Evolutionary conservation across 1,140 invertebrate species (phyloP), one percentile per base, ranked within the genome.

Genomic region (Lepidostoma basale): DNA sequence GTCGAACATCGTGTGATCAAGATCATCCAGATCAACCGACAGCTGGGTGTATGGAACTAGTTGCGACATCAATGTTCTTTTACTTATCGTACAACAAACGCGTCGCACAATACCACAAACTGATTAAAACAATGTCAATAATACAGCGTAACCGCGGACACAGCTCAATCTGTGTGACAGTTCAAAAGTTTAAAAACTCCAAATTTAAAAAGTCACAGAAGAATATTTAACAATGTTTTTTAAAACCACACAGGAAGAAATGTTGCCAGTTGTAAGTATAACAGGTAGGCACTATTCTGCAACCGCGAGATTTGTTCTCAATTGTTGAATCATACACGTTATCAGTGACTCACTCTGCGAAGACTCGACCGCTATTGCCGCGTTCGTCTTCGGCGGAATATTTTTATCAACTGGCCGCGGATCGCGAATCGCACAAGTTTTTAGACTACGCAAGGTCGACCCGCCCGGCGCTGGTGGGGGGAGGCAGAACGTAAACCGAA

Each of bases 1-100:
- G 54, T 83, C 82, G 75, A 83, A 83, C 82, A 83, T 83, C 33
- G 80, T 83, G 67, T 79, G 76, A 82, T 81, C 14, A 82, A 79
- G 77, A 65, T 83, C 82, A 78, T 83, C 81, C 69, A 78, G 79
- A 68, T 82, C 81, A 77, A 79, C 69, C 76, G 67, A 79, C 72
- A 75, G 67, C 60, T 79, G 76, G 73, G 80, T 76, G 71, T 78
- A 82, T 18, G 82, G 82, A 74, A 83, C 82, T 79, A 81, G 67
- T 76, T 80, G 81, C 77, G 80, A 82, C 81, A 83, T 83, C 75
- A 80, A 79, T 36, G 14, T 54, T 18, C 49, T 54, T 18, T 18
- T 10, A 47, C 23, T 8, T 47, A 9, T 47, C 5, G n/a, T n/a
- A n/a, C n/a, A n/a, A n/a, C 44, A 10, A 2, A 16, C 10, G 1